These are phyloP conservation scores for Pachyramphus minor DNA, from an alignment of 2,113 vertebrate genomes.

Conservation along the genomic window DNA sequence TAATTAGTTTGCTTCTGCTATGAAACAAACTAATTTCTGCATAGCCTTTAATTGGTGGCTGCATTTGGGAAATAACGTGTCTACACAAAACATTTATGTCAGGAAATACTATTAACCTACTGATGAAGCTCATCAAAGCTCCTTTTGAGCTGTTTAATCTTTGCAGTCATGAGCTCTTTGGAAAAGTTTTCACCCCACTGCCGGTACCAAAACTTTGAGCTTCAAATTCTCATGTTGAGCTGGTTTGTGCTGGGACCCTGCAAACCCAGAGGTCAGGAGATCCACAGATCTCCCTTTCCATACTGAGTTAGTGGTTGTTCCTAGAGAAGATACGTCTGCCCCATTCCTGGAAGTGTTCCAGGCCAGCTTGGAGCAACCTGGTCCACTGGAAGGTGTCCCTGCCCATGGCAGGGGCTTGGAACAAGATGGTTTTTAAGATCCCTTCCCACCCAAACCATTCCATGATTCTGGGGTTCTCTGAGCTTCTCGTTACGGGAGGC, in stretches of 20 bases:
- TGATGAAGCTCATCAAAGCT: not conserved
- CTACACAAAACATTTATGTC: not conserved
- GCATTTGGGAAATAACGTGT: not conserved
- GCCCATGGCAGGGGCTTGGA: not conserved
- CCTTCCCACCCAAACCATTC: not conserved
- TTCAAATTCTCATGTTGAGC: not conserved
- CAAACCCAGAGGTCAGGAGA: not conserved
- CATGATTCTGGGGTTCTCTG: not conserved
- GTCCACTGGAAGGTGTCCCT: not conserved
- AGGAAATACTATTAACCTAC: not conserved
- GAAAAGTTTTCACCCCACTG: not conserved
- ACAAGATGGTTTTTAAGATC: not conserved
- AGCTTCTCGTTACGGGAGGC: not conserved
- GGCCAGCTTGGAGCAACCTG: not conserved
- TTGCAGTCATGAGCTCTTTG: not conserved
- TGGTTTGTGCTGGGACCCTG: not conserved
- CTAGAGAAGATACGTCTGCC: not conserved
- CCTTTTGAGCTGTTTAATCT: not conserved
- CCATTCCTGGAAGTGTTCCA: not conserved
- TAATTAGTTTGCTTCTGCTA: slow-evolving; percentile 18
- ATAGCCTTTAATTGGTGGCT: not conserved
- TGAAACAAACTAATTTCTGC: slow-evolving; percentile 17
- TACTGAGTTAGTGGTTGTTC: not conserved
- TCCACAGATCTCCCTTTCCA: not conserved
- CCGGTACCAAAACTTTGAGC: not conserved